A percentile compares a stretch with the other conserved stretches of the same genome.
Evolutionary conservation across 2,888 invertebrate species (phyloP).

Genomic region (Cyclophora punctaria): DNA sequence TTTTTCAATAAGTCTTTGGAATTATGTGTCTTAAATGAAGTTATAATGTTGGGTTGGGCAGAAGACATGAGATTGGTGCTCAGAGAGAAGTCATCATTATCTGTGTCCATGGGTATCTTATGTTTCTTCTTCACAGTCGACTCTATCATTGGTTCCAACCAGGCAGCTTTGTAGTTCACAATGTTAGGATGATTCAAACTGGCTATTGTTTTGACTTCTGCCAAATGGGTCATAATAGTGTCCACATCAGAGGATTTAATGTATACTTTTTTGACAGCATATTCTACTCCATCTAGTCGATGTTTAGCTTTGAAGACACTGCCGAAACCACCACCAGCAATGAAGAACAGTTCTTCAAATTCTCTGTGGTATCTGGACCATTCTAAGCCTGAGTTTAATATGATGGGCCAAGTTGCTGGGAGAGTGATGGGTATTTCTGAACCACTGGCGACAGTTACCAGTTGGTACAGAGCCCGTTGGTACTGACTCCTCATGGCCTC

Average conservation of each 20-base stretch:
- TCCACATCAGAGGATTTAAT: constrained; percentile 78
- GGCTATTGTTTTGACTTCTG: constrained; percentile 88
- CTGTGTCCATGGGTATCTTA: constrained; percentile 50
- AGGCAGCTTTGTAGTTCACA: constrained; percentile 88
- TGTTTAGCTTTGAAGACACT: constrained; percentile 84
- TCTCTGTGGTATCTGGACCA: constrained; percentile 81
- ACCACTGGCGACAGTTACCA: constrained; percentile 76
- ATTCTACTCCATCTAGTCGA: constrained; percentile 83
- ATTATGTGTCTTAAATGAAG: constrained; percentile 66
- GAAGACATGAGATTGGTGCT: constrained; percentile 43
- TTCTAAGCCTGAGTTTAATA: constrained; percentile 66
- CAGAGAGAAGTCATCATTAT: constrained; percentile 48
- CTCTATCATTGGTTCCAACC: constrained; percentile 82
- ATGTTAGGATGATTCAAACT: constrained; percentile 86
- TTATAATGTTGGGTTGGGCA: constrained; percentile 54
- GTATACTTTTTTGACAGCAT: constrained; percentile 86
- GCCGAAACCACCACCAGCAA: constrained; percentile 86
- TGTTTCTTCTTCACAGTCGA: constrained; percentile 54
- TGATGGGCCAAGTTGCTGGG: constrained; percentile 69
- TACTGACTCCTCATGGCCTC: constrained; percentile 81
- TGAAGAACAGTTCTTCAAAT: constrained; percentile 80
- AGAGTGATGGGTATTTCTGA: constrained; percentile 66
- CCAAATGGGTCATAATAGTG: constrained; percentile 78
- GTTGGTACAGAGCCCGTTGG: constrained; percentile 78
- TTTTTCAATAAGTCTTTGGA: constrained; percentile 55